Conservation (phyloP, 2,113 vertebrate genomes). For the Setophaga petechia region DNA sequence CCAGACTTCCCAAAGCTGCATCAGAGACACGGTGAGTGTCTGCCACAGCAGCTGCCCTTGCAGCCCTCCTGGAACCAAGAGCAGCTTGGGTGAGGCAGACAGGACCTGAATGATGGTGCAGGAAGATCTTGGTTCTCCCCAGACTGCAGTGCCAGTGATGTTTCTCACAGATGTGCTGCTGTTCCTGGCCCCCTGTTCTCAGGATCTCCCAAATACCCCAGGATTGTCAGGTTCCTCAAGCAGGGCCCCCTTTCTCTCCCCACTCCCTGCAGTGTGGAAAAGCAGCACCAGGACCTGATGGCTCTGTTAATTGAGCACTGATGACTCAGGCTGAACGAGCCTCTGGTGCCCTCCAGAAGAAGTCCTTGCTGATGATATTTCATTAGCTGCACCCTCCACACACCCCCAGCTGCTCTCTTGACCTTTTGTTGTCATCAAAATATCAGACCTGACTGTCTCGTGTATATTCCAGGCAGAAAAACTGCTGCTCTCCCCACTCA, state of each 20-base stretch:
- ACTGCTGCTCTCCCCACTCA: neutral
- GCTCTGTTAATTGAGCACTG: neutral
- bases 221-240: neutral
- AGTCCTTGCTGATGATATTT: neutral
- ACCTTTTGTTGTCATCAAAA: neutral
- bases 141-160: neutral
- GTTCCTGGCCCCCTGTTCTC: neutral
- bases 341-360: conserved; percentile 5
- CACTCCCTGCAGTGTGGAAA: neutral
- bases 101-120: neutral
- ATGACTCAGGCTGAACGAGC: conserved; percentile 21
- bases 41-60: neutral
- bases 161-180: neutral
- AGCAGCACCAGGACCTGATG: neutral
- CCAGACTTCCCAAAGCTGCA: neutral
- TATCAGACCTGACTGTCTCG: neutral
- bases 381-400: neutral
- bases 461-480: neutral
- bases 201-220: neutral
- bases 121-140: neutral
- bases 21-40: fast-evolving
- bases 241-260: neutral
- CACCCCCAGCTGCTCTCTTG: neutral
- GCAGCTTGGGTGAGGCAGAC: neutral
- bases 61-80: neutral